phyloP scores from a whole-genome alignment of 2,797 vertebrate species.

The Trachops cirrhosus region DNA sequence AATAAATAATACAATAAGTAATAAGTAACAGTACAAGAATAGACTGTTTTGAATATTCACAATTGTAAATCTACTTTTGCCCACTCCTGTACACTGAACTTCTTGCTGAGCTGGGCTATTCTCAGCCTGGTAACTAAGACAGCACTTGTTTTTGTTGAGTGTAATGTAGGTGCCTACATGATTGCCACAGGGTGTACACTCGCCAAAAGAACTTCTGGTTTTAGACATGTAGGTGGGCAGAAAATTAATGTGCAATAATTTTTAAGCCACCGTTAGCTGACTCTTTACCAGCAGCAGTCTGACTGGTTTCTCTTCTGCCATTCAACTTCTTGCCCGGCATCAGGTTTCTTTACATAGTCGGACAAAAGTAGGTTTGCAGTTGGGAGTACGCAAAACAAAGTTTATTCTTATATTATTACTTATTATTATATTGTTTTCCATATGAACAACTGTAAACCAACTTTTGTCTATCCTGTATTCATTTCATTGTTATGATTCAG shows the following conservation, averaged over 20 bases:
- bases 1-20: no score
- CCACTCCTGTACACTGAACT: neutral
- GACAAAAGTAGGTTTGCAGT: neutral
- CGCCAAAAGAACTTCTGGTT: neutral
- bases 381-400: neutral
- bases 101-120: neutral
- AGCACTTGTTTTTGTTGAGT: neutral
- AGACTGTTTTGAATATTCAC: no score
- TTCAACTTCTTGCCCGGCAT: neutral
- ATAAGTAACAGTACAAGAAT: no score
- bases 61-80: no score
- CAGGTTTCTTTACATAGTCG: neutral
- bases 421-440: neutral
- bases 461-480: neutral
- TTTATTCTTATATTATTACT: neutral
- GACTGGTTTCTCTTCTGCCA: neutral
- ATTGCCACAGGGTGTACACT: neutral
- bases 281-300: neutral
- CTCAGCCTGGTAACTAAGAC: neutral
- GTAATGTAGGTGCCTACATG: neutral
- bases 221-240: neutral
- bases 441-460: neutral
- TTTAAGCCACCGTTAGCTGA: neutral
- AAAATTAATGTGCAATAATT: neutral
- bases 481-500: neutral